phyloP scores from a whole-genome alignment of 2,797 vertebrate species.

The Ispidina picta region DNA sequence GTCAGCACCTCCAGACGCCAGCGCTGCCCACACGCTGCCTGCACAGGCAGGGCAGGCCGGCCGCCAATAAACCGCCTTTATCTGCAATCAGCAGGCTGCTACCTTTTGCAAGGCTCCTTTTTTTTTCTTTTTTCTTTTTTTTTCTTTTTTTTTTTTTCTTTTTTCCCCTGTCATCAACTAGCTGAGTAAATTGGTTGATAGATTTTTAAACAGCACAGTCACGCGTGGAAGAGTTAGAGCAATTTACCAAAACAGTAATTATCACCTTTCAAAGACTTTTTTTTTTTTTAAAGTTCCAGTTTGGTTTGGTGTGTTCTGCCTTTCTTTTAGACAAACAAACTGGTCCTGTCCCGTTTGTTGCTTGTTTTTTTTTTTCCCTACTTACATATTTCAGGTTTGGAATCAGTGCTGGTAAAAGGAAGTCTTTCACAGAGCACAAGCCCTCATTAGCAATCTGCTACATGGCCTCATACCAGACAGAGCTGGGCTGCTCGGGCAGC shows the following conservation, averaged over 20 bases:
- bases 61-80: slow-evolving; percentile 47
- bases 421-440: neutral
- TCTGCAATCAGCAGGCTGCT: slow-evolving; percentile 62
- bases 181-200: slow-evolving; percentile 82
- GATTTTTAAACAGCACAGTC: slow-evolving; percentile 78
- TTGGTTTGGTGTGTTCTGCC: neutral
- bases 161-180: slow-evolving; percentile 70
- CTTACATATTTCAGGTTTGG: neutral
- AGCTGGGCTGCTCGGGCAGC: neutral
- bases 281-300: neutral
- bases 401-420: neutral
- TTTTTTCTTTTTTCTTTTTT: too few species aligned
- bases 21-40: slow-evolving; percentile 25
- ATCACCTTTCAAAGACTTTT: neutral
- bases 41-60: neutral
- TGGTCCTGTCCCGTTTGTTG: neutral
- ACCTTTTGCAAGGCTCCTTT: slow-evolving; percentile 5
- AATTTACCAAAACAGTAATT: slow-evolving; percentile 70
- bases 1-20: slow-evolving; percentile 9
- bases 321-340: neutral
- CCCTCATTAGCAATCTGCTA: neutral
- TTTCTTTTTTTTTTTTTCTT: neutral
- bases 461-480: neutral
- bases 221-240: slow-evolving; percentile 81
- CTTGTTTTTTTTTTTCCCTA: neutral